Base-by-base conservation (phyloP, 2,888 invertebrate species). In the Pinctada fucata region DNA sequence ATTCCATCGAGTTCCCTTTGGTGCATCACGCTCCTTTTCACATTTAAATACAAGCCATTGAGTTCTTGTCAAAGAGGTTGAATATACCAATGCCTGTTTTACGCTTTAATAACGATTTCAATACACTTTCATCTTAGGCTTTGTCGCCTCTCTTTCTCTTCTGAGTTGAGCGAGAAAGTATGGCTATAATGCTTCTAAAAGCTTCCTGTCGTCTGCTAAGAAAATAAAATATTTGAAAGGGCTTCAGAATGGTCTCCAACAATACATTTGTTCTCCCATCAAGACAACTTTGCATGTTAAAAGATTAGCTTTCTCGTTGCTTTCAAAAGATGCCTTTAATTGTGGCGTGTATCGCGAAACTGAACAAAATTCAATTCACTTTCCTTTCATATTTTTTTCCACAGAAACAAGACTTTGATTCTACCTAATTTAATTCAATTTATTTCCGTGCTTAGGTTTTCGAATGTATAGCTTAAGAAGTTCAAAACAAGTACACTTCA, bases 231-330 rank as follows among this genome's bases (percentile, higher is more conserved):
- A 10, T 6, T 10, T 58, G 58, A 10, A 58, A 58, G 13, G 58
- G 13, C 6, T 13, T 58, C 13, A 58, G 58, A 58, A 58, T 6
- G 58, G 58, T 13, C 58, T 13, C 13, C 58, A 58, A 58, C 58
- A 58, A 58, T 58, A 13, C 13, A 58, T 58, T 58, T 58, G 58
- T 58, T 58, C 58, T 58, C 58, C 8, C 58, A 10, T 58, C 58
- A 58, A 58, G 58, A 58, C 8, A 58, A 58, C 13, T 58, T 58
- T 58, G 58, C 58, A 58, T 58, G 58, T 58, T 58, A 58, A 58
- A 58, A 58, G 58, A 6, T 58, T 58, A 13, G 8, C 58, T 58
- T 58, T 58, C 13, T 58, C 58, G 13, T 58, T 6, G 13, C 8
- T 13, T 13, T 58, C 8, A 58, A 58, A 58, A 13, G 13, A 58